Evolutionary conservation across 2,888 invertebrate species (phyloP).

Genomic region (Habroteleia sp.): DNA sequence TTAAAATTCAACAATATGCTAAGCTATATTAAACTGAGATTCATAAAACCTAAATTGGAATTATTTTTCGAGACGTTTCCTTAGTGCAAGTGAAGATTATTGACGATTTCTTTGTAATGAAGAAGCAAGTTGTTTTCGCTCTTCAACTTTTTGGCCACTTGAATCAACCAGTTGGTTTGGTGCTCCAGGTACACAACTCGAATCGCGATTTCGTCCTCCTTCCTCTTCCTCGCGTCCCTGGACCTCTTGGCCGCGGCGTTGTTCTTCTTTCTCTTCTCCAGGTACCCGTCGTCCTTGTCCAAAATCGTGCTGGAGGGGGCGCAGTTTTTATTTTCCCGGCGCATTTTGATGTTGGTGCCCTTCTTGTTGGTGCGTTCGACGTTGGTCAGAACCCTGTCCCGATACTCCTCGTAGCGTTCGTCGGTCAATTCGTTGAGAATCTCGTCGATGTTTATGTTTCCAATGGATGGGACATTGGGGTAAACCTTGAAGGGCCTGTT

Average conservation of each 20-base stretch:
- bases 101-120: conserved; percentile 25
- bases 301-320: conserved; percentile 70
- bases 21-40: too few species aligned
- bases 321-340: conserved; percentile 76
- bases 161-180: conserved; percentile 90
- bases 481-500: conserved; percentile 87
- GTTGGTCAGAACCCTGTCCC: conserved; percentile 86
- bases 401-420: conserved; percentile 87
- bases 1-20: too few species aligned
- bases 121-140: conserved; percentile 24
- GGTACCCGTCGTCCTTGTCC: conserved; percentile 90
- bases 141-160: conserved; percentile 82
- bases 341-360: conserved; percentile 88
- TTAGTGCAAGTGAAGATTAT: too few species aligned
- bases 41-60: too few species aligned
- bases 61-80: too few species aligned
- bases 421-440: conserved; percentile 83
- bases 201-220: conserved; percentile 96
- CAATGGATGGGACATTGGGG: conserved; percentile 84
- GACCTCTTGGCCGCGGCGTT: conserved; percentile 98
- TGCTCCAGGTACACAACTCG: conserved; percentile 93
- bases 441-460: conserved; percentile 78
- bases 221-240: conserved; percentile 92
- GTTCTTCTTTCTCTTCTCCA: conserved; percentile 93
- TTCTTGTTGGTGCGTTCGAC: conserved; percentile 84